Conservation (phyloP, 2,797 vertebrate genomes). For the Danio aesculapii region DNA sequence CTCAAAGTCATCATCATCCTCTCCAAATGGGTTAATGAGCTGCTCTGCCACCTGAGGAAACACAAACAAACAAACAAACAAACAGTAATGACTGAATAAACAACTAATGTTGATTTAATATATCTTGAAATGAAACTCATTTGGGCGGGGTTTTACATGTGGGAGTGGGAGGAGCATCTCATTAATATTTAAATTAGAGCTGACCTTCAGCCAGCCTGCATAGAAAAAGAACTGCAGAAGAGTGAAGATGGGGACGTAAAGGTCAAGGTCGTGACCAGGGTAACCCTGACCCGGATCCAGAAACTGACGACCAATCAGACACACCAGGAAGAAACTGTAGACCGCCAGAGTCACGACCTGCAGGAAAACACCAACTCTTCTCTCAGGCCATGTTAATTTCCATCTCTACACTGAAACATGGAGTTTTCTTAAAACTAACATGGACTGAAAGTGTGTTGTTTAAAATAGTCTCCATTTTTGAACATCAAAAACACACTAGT, state of each 20-base stretch:
- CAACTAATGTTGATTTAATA: background rate
- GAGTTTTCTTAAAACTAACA: too few species aligned
- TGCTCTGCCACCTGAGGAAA: constrained; percentile 88
- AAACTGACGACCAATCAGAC: constrained; percentile 92
- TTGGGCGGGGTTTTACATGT: background rate
- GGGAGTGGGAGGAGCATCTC: background rate
- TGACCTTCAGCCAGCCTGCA: constrained; percentile 93
- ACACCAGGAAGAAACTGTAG: constrained; percentile 93
- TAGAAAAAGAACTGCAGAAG: constrained; percentile 96
- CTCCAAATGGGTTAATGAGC: constrained; percentile 94
- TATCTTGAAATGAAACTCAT: background rate
- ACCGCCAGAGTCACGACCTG: constrained; percentile 94
- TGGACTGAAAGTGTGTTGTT: too few species aligned
- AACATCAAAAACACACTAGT: too few species aligned
- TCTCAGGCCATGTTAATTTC: too few species aligned
- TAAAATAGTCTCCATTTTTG: too few species aligned
- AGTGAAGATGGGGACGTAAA: constrained; percentile 92
- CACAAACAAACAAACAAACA: background rate
- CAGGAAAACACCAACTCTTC: background rate
- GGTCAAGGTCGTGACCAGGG: constrained; percentile 88
- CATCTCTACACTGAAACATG: too few species aligned
- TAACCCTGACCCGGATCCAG: constrained; percentile 90
- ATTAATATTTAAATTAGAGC: background rate
- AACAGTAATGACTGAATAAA: background rate
- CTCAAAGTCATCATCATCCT: constrained; percentile 94